These are phyloP conservation scores for Parapristionchus giblindavisi DNA, from an alignment of 2,888 invertebrate species.

Conservation along the genomic window DNA sequence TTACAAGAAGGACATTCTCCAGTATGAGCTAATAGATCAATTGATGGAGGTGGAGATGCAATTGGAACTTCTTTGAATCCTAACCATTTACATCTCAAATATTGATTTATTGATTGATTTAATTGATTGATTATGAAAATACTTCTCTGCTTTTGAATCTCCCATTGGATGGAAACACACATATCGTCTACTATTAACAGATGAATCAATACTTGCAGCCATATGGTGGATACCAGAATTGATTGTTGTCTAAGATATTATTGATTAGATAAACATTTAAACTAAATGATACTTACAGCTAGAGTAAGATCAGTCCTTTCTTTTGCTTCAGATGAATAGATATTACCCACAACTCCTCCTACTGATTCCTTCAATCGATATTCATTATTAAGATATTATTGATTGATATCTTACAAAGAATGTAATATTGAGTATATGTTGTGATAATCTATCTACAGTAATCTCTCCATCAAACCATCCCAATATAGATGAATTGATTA, in stretches of 20 bases:
- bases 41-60: constrained; percentile 1
- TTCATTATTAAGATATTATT: neutral
- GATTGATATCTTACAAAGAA: constrained; percentile 8
- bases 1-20: constrained; percentile 26
- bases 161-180: constrained; percentile 65
- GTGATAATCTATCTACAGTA: constrained; percentile 27
- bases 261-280: neutral
- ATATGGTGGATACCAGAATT: no score
- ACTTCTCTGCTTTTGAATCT: constrained; percentile 44
- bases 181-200: constrained; percentile 49
- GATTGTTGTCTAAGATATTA: neutral
- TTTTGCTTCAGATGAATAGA: constrained; percentile 48
- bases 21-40: constrained; percentile 10
- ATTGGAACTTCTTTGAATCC: constrained; percentile 25
- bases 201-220: constrained; percentile 40
- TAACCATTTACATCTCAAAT: constrained; percentile 30
- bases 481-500: constrained; percentile 57
- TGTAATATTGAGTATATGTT: constrained; percentile 34
- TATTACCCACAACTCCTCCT: constrained; percentile 56
- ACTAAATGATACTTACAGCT: constrained; percentile 45
- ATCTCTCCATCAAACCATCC: constrained; percentile 59
- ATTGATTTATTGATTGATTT: no score
- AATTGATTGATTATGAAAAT: no score
- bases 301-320: constrained; percentile 48
- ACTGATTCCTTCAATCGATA: constrained; percentile 44